Evolutionary conservation across 2,888 invertebrate species (phyloP).

Genomic region (Chydorus sphaericus): DNA sequence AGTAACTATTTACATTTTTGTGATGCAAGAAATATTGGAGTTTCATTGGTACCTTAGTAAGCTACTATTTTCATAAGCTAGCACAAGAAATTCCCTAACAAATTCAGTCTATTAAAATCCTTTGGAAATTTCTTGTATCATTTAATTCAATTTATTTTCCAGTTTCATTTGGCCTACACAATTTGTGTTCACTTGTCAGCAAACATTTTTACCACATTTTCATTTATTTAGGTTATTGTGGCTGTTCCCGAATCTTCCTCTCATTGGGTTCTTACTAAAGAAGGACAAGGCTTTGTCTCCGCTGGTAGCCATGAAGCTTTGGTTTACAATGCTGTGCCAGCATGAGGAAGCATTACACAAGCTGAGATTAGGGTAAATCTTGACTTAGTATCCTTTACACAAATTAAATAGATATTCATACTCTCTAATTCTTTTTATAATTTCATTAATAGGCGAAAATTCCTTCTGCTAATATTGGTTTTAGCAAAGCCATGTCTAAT

Average conservation of each 20-base stretch:
- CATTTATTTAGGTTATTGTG: constrained; percentile 39
- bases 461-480: constrained; percentile 68
- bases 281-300: constrained; percentile 61
- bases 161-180: no score
- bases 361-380: constrained; percentile 59
- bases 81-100: no score
- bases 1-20: no score
- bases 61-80: no score
- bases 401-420: no score
- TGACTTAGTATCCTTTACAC: no score
- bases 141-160: no score
- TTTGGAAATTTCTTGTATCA: no score
- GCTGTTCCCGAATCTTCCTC: constrained; percentile 55
- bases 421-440: not conserved
- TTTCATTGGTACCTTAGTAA: no score
- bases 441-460: constrained; percentile 33
- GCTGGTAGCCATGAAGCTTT: constrained; percentile 88
- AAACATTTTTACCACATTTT: not conserved
- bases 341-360: constrained; percentile 50
- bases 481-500: constrained; percentile 84
- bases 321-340: constrained; percentile 52
- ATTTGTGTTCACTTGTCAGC: no score
- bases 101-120: no score
- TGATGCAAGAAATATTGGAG: no score
- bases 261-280: constrained; percentile 69